These are phyloP conservation scores for Sebastes oblongus DNA, from an alignment of 2,797 vertebrate species.

Conservation along the genomic window DNA sequence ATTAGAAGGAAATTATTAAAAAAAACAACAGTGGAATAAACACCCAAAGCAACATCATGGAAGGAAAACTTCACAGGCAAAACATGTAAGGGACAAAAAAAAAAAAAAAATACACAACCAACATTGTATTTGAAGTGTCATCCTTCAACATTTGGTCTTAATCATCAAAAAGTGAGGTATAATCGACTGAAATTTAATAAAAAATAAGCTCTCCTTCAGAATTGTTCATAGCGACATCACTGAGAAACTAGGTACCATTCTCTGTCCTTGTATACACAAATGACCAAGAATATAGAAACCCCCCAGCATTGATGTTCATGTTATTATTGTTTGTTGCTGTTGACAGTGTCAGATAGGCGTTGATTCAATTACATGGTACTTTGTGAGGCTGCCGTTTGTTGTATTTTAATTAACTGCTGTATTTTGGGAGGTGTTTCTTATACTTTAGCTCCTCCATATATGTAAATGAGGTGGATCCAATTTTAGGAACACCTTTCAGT, in stretches of 20 bases:
- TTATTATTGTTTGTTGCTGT: background rate
- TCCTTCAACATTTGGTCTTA: constrained; percentile 62
- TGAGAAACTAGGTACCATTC: background rate
- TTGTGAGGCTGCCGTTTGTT: background rate
- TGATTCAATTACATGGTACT: background rate
- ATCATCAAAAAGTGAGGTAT: constrained; percentile 47
- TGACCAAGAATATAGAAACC: background rate
- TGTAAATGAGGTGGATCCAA: background rate
- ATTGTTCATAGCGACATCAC: background rate
- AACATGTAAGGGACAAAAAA: background rate
- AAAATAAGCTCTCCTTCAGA: constrained; percentile 14
- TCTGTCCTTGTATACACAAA: background rate
- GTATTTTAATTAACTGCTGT: background rate
- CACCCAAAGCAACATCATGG: constrained; percentile 16
- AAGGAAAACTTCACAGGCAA: constrained; percentile 12
- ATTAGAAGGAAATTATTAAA: background rate
- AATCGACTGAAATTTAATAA: constrained; percentile 17
- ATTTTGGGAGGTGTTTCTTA: background rate
- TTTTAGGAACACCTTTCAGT: background rate
- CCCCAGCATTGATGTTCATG: background rate
- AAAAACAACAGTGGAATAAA: constrained; percentile 45
- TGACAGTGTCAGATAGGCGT: background rate
- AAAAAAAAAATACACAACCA: background rate
- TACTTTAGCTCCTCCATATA: background rate
- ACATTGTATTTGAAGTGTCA: constrained; percentile 10